phyloP scores from a whole-genome alignment of 2,888 invertebrate genomes.

The Podabrus alpinus region DNA sequence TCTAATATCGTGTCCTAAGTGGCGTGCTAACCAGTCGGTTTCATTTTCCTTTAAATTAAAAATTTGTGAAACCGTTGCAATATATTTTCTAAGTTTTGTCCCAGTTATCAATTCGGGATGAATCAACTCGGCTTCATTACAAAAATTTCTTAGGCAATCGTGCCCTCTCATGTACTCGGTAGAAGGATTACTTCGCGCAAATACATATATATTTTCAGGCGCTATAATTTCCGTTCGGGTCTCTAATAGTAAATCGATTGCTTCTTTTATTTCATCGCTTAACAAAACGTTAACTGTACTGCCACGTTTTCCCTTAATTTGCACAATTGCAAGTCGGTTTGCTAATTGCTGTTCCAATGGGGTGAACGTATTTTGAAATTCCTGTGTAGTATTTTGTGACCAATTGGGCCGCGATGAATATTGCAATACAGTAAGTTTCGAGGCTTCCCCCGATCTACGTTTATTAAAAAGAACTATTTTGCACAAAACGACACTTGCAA shows the following conservation, averaged over 20 bases:
- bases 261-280: background rate
- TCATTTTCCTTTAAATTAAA: slow-evolving; percentile 39
- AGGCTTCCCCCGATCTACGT: slow-evolving; percentile 14
- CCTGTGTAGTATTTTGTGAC: background rate
- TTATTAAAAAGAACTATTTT: slow-evolving; percentile 18
- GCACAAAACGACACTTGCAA: no score
- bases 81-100: slow-evolving; percentile 38
- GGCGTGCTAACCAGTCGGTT: slow-evolving; percentile 38
- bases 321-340: slow-evolving; percentile 3
- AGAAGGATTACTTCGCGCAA: no score
- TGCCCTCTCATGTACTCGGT: no score
- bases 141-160: no score
- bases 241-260: no score
- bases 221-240: no score
- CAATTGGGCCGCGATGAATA: slow-evolving; percentile 7
- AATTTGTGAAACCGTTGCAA: slow-evolving; percentile 38
- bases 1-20: slow-evolving; percentile 37
- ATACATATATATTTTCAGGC: no score
- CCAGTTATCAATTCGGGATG: slow-evolving; percentile 34
- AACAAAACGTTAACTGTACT: background rate
- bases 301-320: slow-evolving; percentile 12
- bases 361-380: slow-evolving; percentile 9
- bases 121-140: no score
- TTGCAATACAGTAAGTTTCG: background rate
- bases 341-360: slow-evolving; percentile 13